phyloP scores from a whole-genome alignment of 2,113 vertebrate species.

The Kobus ellipsiprymnus region DNA sequence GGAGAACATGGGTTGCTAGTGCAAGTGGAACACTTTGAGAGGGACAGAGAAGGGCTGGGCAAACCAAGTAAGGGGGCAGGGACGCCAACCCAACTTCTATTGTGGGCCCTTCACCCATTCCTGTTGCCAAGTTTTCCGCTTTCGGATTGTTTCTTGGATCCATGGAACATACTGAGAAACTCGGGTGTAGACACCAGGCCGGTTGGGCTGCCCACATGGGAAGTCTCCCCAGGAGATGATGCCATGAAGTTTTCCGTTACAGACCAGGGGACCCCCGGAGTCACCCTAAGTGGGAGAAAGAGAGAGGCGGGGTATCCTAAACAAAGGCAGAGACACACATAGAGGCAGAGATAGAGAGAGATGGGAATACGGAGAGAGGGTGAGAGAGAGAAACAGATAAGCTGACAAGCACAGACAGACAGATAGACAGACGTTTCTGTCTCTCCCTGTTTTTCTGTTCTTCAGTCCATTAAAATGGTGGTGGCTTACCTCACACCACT shows the following conservation, averaged over 20 bases:
- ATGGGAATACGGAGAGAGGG: neutral
- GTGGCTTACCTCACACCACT: neutral
- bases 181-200: conserved; percentile 87
- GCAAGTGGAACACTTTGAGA: neutral
- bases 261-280: conserved; percentile 80
- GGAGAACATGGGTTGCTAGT: neutral
- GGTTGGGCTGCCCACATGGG: conserved; percentile 83
- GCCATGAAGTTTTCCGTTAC: conserved; percentile 77
- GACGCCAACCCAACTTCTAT: neutral
- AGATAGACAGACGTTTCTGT: neutral
- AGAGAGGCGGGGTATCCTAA: neutral
- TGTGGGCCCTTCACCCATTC: neutral
- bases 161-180: conserved; percentile 83
- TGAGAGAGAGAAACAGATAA: neutral
- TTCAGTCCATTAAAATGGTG: neutral
- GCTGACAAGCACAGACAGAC: neutral
- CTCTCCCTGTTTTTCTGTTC: neutral
- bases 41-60: neutral
- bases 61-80: fast-evolving
- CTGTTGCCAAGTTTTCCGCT: neutral
- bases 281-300: conserved; percentile 71
- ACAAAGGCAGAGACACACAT: neutral
- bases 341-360: neutral
- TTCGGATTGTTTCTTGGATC: conserved; percentile 76
- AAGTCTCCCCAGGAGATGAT: conserved; percentile 88